phyloP scores from a whole-genome alignment of 2,888 invertebrate species.

The Gibbula magus region DNA sequence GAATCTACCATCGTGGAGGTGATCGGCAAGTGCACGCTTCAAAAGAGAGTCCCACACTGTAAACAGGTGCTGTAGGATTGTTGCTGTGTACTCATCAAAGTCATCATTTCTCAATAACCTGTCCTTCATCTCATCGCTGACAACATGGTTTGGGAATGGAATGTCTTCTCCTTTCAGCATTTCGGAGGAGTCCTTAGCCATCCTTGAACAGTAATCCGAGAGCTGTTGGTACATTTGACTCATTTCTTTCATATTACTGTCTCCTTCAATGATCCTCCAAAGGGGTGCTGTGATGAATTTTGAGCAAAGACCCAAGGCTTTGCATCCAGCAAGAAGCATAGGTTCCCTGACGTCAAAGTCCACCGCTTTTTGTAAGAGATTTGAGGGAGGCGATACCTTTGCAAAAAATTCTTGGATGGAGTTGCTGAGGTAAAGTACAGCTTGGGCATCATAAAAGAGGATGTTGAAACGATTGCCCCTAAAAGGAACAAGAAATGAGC shows the following conservation, averaged over 20 bases:
- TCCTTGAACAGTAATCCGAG: not conserved
- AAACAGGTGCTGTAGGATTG: not conserved
- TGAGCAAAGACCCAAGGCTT: not conserved
- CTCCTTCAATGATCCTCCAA: not conserved
- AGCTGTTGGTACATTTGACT: not conserved
- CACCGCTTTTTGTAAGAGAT: not conserved
- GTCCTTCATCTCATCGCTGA: not conserved
- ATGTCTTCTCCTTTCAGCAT: not conserved
- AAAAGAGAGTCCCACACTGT: not conserved
- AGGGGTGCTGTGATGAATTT: not conserved
- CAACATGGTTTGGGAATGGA: not conserved
- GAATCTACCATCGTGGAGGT: not conserved
- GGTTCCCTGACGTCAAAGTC: not conserved
- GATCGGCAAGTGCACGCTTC: not conserved
- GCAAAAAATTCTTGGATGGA: not conserved
- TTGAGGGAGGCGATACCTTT: not conserved
- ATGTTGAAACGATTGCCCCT: slow-evolving; percentile 34
- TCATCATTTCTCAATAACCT: not conserved
- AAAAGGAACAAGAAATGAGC: not conserved
- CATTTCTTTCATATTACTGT: not conserved
- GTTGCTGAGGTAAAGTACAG: not conserved
- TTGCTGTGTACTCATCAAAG: not conserved
- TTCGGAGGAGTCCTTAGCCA: not conserved
- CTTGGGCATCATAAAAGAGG: slow-evolving; percentile 22
- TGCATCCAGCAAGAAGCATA: not conserved